Evolutionary conservation across 2,888 invertebrate genomes (phyloP).

Genomic region (Minunthozetes semirufus): DNA sequence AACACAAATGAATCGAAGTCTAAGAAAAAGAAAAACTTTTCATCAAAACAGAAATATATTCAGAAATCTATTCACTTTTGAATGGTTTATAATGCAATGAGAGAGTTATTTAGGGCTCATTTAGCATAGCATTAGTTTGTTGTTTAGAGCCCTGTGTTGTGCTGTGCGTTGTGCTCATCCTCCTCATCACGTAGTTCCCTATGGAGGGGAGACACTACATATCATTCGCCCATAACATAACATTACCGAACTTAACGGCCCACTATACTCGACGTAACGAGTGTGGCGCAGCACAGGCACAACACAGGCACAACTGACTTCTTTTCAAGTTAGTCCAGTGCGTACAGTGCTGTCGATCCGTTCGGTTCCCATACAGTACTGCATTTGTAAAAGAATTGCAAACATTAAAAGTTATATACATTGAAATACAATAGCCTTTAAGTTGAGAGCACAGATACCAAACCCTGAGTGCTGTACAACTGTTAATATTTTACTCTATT

Average conservation of each 20-base stretch:
- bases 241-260: slow-evolving; percentile 29
- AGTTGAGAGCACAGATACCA: neutral
- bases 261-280: slow-evolving; percentile 27
- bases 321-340: slow-evolving; percentile 18
- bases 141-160: neutral
- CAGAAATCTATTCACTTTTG: slow-evolving; percentile 5
- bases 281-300: slow-evolving; percentile 12
- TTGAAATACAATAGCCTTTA: neutral
- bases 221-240: slow-evolving; percentile 30
- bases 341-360: slow-evolving; percentile 9
- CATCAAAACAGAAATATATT: slow-evolving; percentile 11
- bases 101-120: slow-evolving; percentile 32
- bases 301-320: neutral
- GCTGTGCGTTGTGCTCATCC: slow-evolving; percentile 19
- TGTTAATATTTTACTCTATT: neutral
- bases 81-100: slow-evolving; percentile 26
- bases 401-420: no score
- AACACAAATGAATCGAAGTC: neutral
- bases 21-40: slow-evolving; percentile 1
- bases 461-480: no score
- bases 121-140: slow-evolving; percentile 17
- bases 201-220: slow-evolving; percentile 2
- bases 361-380: slow-evolving; percentile 22
- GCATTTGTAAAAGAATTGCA: neutral
- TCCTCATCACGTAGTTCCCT: slow-evolving; percentile 31